phyloP scores from a whole-genome alignment of 2,113 vertebrate species.

The Zingel zingel region DNA sequence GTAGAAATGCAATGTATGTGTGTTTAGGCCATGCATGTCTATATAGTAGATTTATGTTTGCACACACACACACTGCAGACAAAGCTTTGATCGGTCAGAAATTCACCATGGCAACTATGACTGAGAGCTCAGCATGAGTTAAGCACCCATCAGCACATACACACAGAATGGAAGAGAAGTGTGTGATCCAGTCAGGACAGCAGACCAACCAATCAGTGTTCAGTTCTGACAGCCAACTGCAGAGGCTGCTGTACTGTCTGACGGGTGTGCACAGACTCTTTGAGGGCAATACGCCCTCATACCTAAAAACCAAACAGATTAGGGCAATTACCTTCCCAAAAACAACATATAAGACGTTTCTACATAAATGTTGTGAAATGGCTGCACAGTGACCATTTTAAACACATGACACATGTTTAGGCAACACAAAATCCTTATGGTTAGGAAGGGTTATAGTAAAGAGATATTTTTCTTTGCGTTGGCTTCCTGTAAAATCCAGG shows the following conservation, averaged over 20 bases:
- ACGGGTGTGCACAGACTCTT: neutral
- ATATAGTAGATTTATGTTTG: slow-evolving; percentile 6
- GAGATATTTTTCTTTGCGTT: too few species aligned
- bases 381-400: too few species aligned
- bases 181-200: slow-evolving; percentile 23
- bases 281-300: neutral
- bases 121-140: slow-evolving; percentile 39
- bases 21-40: slow-evolving; percentile 9
- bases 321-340: neutral
- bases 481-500: too few species aligned
- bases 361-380: too few species aligned
- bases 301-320: too few species aligned
- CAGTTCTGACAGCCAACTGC: neutral
- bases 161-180: slow-evolving; percentile 13
- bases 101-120: slow-evolving; percentile 67
- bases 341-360: too few species aligned
- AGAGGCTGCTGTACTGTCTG: slow-evolving; percentile 6
- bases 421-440: too few species aligned
- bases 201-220: slow-evolving; percentile 9
- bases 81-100: slow-evolving; percentile 57
- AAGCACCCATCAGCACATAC: slow-evolving; percentile 17
- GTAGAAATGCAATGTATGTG: neutral
- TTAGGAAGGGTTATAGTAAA: too few species aligned
- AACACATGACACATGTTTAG: too few species aligned
- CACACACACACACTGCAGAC: slow-evolving; percentile 23